Base-by-base conservation (phyloP, 2,113 vertebrate genomes). In the Embiotoca jacksoni region DNA sequence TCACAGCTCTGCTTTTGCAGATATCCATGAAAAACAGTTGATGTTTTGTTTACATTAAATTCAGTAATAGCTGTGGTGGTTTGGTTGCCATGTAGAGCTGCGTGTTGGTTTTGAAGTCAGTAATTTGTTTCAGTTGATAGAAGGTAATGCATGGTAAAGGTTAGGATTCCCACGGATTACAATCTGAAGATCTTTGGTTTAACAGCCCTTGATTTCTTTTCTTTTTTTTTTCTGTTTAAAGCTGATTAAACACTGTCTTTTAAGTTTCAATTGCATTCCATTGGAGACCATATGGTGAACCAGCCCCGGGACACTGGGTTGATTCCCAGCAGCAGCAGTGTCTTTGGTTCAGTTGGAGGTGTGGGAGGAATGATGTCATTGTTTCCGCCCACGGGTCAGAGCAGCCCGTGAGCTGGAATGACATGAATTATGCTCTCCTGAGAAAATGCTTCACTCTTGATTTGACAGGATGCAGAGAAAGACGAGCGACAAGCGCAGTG, bases 271-370 rank as follows among this genome's bases (percentile, higher is more conserved):
- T 49, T 33, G 64, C 49, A 15, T 62, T 76, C 66, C 55, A 37
- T 59, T 14, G 64, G 64, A 71, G 59, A 73, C 53, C 23, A 23
- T 32, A 36, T 44, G 53, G 49, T 62, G 35, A 52, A 63, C 39
- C 50, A 73, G 74, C 32, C 57, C 52, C 32, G 74, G 33, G 80
- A 85, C 57, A 63, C 23, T 23, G 61, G 1, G 49, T 58, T 61
- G 62, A 68, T 14, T 41, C 50, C 63, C 57, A 33, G 65, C 47
- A 59, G 59, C 35, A 23, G 16, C 10, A 35, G 33, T 36, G 10
- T 30, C 65, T 65, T 50, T 66, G 23, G 62, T 56, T 2, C 32
- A 32, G 31, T 56, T 60, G 33, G 67, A 59, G 5, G 41, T 23
- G 23, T 23, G 60, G 33, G 61, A 56, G 0, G 13, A 47, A 39